Conservation (phyloP, 2,888 invertebrate genomes). For the Temnothorax ravouxi region DNA sequence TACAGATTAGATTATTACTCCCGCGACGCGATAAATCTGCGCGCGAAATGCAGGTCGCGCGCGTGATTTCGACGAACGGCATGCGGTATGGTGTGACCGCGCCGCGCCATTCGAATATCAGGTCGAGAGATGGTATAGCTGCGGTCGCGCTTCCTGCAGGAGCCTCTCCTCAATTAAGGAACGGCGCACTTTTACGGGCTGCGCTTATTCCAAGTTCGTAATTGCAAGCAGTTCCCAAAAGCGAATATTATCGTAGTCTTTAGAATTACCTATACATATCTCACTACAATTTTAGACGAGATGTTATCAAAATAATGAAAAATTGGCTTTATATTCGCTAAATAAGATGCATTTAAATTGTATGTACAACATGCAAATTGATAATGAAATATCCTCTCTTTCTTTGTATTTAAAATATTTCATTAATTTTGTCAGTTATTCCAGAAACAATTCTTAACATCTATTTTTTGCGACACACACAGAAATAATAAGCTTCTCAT, state of each 20-base stretch:
- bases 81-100: neutral
- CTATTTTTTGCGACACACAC: neutral
- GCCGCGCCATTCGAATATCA: slow-evolving; percentile 3
- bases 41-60: slow-evolving; percentile 31
- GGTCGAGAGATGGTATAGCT: slow-evolving; percentile 3
- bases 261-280: neutral
- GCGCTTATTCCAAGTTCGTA: neutral
- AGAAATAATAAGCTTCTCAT: neutral
- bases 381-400: neutral
- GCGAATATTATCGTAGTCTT: neutral
- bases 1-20: slow-evolving; percentile 56
- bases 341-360: neutral
- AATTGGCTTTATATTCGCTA: neutral
- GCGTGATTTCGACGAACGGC: slow-evolving; percentile 29
- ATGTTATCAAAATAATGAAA: neutral
- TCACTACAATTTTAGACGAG: neutral
- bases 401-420: neutral
- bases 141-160: slow-evolving; percentile 17
- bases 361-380: neutral
- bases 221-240: neutral
- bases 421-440: neutral
- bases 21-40: slow-evolving; percentile 47
- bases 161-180: neutral
- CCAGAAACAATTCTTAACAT: neutral
- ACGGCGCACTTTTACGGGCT: slow-evolving; percentile 12